Base-by-base conservation (phyloP, 1,140 invertebrate genomes). In the Sipha flava region DNA sequence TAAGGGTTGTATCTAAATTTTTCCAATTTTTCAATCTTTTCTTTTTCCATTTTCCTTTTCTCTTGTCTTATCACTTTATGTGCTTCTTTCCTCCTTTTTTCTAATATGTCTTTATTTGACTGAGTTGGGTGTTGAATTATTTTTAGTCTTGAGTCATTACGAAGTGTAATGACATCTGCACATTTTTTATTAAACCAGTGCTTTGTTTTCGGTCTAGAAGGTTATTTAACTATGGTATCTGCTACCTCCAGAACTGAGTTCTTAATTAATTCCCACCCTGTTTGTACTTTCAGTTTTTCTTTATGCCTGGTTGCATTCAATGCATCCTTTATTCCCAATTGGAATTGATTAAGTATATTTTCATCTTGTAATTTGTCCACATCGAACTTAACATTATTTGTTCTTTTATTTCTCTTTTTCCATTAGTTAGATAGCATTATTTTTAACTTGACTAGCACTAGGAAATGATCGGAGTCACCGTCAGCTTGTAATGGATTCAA, bases 401-500 rank as follows among this genome's bases (percentile, higher is more conserved):
- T 47, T 72, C 12, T 37, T 43, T 72, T 73, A 16, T 7, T 43
- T 49, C 18, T 77, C 12, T n/a, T 26, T 16, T 31, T 57, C 16
- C 31, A 47, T 31, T 52, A 26, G 12, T 23, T 45, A 23, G 66
- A 43, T 45, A 75, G 21, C 43, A 37, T 80, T 66, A 40, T 34
- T 37, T 70, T 73, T 49, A 75, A 43, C 49, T 47, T 49, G 52
- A 37, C 54, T 81, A 57, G 49, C 23, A 80, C 79, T 49, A 81
- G 47, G 43, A 77, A 75, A 43, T 73, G 80, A 54, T 75, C 80
- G 1, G 68, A 75, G 43, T 75, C 80, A 62, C 52, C 57, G 40
- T 77, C 40, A 9, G 80, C 68, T n/a, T n/a, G n/a, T n/a, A n/a
- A n/a, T n/a, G n/a, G n/a, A n/a, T n/a, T n/a, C n/a, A n/a, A n/a